These are phyloP conservation scores for Drosophila melanosoma DNA, from an alignment of 2,888 invertebrate genomes.

Conservation along the genomic window DNA sequence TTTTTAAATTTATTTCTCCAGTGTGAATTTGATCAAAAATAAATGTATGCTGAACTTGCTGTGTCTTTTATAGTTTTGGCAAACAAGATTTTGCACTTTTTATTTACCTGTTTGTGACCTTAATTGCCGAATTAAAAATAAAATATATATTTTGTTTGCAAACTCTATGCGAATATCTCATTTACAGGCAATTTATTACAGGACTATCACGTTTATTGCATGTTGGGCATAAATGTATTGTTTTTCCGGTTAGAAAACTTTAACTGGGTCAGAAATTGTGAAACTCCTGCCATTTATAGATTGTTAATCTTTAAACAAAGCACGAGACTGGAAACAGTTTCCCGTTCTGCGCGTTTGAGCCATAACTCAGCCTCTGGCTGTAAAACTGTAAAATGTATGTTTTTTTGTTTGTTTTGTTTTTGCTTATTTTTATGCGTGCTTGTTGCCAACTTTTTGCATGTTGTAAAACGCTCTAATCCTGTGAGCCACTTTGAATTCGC, in stretches of 20 bases:
- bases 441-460: conserved; percentile 15
- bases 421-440: conserved; percentile 8
- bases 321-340: conserved; percentile 44
- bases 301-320: conserved; percentile 59
- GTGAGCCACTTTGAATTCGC: not conserved
- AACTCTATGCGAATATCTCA: not conserved
- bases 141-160: not conserved
- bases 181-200: not conserved
- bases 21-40: not conserved
- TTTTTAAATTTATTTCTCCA: not conserved
- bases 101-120: not conserved
- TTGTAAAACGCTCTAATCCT: conserved; percentile 36
- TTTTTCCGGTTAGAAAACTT: conserved; percentile 14
- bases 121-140: not conserved
- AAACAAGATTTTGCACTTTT: not conserved
- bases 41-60: not conserved
- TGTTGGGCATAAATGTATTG: not conserved
- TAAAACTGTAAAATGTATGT: conserved; percentile 27
- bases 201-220: not conserved
- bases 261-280: conserved; percentile 51
- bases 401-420: not conserved
- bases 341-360: conserved; percentile 30
- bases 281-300: conserved; percentile 57
- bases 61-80: not conserved
- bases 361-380: conserved; percentile 38